Percentiles rank a stretch among this genome's conserved stretches.
These are phyloP conservation scores for Sebastes reedi DNA, from an alignment of 2,797 vertebrate species.

Conservation along the genomic window DNA sequence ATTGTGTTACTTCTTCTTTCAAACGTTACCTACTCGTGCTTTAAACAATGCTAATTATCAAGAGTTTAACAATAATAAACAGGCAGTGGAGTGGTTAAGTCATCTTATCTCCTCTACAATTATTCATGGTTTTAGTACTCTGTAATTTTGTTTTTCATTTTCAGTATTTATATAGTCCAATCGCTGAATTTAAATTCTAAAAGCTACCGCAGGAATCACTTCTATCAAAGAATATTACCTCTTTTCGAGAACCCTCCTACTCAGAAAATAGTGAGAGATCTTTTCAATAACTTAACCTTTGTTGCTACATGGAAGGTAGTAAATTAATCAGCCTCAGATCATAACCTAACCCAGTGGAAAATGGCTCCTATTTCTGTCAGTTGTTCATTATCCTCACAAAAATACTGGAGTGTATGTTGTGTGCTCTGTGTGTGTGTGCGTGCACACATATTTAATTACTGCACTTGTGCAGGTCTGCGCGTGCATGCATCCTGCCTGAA, in stretches of 20 bases:
- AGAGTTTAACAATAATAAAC: neutral
- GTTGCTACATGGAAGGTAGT: neutral
- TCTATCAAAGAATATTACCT: neutral
- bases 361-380: neutral
- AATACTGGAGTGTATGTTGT: neutral
- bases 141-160: neutral
- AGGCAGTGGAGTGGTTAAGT: neutral
- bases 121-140: neutral
- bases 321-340: conserved; percentile 9
- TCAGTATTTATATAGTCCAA: neutral
- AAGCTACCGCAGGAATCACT: neutral
- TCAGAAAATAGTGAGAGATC: neutral
- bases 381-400: neutral
- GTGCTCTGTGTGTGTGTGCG: neutral
- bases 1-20: neutral
- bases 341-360: neutral
- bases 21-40: neutral
- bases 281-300: conserved; percentile 6
- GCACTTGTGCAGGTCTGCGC: conserved; percentile 10
- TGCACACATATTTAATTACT: conserved; percentile 24
- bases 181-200: conserved; percentile 2
- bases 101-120: neutral
- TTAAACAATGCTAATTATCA: neutral
- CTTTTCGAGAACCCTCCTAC: neutral
- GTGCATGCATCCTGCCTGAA: conserved; percentile 7